phyloP scores from a whole-genome alignment of 23 tunicate genomes.

The Phallusia fumigata region DNA sequence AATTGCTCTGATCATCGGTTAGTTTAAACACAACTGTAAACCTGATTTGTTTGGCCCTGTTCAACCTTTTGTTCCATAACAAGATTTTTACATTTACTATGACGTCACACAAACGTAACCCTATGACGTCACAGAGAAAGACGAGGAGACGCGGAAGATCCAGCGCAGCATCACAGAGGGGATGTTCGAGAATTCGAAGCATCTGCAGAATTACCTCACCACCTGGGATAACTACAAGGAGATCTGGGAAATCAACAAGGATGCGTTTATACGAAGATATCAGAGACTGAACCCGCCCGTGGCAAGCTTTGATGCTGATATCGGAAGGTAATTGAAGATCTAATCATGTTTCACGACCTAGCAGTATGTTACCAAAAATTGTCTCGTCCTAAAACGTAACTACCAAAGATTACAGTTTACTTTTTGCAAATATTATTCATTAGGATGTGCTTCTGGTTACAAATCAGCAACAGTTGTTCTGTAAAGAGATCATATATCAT shows the following conservation, averaged over 20 bases:
- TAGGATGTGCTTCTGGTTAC: too few relatives aligned
- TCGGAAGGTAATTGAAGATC: constrained; percentile 70
- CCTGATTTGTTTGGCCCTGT: too few relatives aligned
- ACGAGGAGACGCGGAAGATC: constrained; percentile 87
- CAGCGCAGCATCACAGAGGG: constrained; percentile 86
- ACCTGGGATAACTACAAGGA: constrained; percentile 97
- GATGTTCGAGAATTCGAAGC: constrained; percentile 69
- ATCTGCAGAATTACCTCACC: constrained; percentile 64
- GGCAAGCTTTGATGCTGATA: constrained; percentile 90
- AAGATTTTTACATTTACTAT: too few relatives aligned
- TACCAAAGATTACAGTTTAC: too few relatives aligned
- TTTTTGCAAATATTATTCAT: too few relatives aligned
- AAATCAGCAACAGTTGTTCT: too few relatives aligned
- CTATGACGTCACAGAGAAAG: constrained; percentile 50
- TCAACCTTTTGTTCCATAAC: too few relatives aligned
- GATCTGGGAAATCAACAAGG: constrained; percentile 96
- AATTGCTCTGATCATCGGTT: constrained; percentile 66
- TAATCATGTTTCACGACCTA: too few relatives aligned
- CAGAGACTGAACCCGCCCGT: constrained; percentile 81
- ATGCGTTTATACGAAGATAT: constrained; percentile 90
- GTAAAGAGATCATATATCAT: too few relatives aligned
- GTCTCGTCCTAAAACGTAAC: too few relatives aligned
- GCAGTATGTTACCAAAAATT: too few relatives aligned
- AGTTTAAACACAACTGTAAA: too few relatives aligned
- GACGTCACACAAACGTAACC: not conserved